Evolutionary conservation across 1,140 invertebrate species (phyloP).

Genomic region (Scaptomyza graminum): DNA sequence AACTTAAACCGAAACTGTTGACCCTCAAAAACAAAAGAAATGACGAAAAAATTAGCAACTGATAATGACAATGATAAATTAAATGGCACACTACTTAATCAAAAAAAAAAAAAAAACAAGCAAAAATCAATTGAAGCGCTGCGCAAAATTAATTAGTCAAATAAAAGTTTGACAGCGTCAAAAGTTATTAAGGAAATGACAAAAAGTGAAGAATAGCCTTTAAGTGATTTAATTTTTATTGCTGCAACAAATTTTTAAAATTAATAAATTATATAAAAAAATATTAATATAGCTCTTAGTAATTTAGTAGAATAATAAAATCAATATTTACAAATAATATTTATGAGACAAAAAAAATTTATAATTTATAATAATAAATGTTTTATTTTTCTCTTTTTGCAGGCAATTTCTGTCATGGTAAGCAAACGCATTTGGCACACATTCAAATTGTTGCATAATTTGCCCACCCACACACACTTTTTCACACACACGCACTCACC

Average conservation of each 20-base stretch:
- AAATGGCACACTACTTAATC: conserved; percentile 26
- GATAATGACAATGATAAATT: conserved; percentile 68
- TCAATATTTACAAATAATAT: too few species aligned
- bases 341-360: too few species aligned
- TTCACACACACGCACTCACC: not conserved
- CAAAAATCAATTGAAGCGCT: conserved; percentile 12
- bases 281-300: too few species aligned
- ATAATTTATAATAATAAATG: too few species aligned
- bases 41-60: conserved; percentile 51
- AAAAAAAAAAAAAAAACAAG: conserved; percentile 14
- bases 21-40: conserved; percentile 22
- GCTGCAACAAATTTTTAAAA: too few species aligned
- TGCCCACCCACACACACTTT: conserved; percentile 1
- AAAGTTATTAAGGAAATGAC: not conserved
- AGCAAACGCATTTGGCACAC: conserved; percentile 24
- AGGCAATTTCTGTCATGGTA: conserved; percentile 24
- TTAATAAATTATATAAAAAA: too few species aligned
- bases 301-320: too few species aligned
- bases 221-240: too few species aligned
- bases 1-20: not conserved
- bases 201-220: too few species aligned
- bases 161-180: conserved; percentile 4
- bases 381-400: not conserved
- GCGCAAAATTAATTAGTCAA: conserved; percentile 26
- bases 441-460: conserved; percentile 11